phyloP scores from a whole-genome alignment of 2,797 vertebrate genomes.

The Melanotaenia nigrans region DNA sequence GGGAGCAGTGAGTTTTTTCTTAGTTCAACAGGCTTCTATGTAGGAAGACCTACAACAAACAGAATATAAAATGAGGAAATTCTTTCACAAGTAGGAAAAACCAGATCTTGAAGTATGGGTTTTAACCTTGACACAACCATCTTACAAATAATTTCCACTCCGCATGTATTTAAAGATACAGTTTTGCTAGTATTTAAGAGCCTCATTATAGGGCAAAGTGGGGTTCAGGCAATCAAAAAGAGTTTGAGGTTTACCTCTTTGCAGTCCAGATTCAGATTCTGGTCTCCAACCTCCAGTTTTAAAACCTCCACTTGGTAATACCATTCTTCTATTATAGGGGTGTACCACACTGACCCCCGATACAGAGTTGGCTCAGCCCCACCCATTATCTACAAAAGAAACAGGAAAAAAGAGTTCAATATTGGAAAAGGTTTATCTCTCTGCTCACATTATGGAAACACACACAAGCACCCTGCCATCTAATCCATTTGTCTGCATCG shows the following conservation, averaged over 20 bases:
- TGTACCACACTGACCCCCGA: conserved; percentile 93
- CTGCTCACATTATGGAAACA: conserved; percentile 19
- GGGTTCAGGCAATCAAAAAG: not conserved
- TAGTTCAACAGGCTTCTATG: conserved; percentile 20
- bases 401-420: not conserved
- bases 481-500: conserved; percentile 71
- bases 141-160: not conserved
- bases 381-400: conserved; percentile 88
- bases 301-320: conserved; percentile 98
- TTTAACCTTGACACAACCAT: conserved; percentile 28
- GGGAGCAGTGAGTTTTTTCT: conserved; percentile 26
- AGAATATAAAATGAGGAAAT: conserved; percentile 35
- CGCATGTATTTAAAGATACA: not conserved
- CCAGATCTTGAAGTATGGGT: conserved; percentile 24
- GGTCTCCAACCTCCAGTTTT: conserved; percentile 92
- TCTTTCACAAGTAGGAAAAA: conserved; percentile 34
- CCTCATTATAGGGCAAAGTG: not conserved
- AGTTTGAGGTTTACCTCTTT: conserved; percentile 85
- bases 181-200: not conserved
- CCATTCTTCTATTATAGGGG: conserved; percentile 93
- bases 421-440: conserved; percentile 24
- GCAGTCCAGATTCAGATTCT: conserved; percentile 93
- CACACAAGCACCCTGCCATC: conserved; percentile 38
- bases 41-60: conserved; percentile 46
- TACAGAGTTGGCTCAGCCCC: conserved; percentile 90